Evolutionary conservation across 2,888 invertebrate genomes (phyloP).

Genomic region (Philonicus albiceps): DNA sequence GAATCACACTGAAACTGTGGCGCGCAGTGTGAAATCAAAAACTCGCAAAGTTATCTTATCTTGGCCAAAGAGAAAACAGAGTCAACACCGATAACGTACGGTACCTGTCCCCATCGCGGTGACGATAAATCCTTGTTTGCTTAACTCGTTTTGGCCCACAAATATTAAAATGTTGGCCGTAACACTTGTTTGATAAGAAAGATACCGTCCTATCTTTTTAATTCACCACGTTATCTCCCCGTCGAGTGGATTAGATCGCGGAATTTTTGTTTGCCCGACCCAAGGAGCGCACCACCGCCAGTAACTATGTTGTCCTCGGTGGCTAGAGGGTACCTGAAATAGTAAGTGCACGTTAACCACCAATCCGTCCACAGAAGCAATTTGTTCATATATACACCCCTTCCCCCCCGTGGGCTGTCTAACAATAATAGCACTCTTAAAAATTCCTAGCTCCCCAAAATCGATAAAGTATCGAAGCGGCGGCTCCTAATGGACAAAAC

Average conservation of each 20-base stretch:
- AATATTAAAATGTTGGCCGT: slow-evolving; percentile 22
- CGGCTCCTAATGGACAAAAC: slow-evolving; percentile 31
- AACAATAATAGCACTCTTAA: slow-evolving; percentile 44
- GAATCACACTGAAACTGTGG: slow-evolving; percentile 44
- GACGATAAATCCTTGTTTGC: not conserved
- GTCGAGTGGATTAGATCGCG: not conserved
- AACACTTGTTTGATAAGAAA: slow-evolving; percentile 48
- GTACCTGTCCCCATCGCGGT: slow-evolving; percentile 47
- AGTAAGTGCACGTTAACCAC: slow-evolving; percentile 43
- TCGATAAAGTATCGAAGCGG: slow-evolving; percentile 45
- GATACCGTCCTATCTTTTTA: slow-evolving; percentile 44
- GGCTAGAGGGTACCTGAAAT: slow-evolving; percentile 18
- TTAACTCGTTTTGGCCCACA: slow-evolving; percentile 26
- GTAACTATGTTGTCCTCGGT: slow-evolving; percentile 19
- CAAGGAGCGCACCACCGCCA: not conserved
- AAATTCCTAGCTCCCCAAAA: slow-evolving; percentile 44
- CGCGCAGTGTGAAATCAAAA: slow-evolving; percentile 5
- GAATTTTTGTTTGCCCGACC: not conserved
- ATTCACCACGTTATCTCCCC: not conserved
- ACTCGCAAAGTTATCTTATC: slow-evolving; percentile 17
- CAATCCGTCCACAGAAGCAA: slow-evolving; percentile 40
- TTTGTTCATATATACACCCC: slow-evolving; percentile 16
- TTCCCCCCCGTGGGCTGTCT: slow-evolving; percentile 6
- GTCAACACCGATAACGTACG: slow-evolving; percentile 46
- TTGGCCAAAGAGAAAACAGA: slow-evolving; percentile 32